Percentiles rank a stretch among this genome's conserved stretches.
phyloP scores from a whole-genome alignment of 2,888 invertebrate species.

The Ischnura elegans region DNA sequence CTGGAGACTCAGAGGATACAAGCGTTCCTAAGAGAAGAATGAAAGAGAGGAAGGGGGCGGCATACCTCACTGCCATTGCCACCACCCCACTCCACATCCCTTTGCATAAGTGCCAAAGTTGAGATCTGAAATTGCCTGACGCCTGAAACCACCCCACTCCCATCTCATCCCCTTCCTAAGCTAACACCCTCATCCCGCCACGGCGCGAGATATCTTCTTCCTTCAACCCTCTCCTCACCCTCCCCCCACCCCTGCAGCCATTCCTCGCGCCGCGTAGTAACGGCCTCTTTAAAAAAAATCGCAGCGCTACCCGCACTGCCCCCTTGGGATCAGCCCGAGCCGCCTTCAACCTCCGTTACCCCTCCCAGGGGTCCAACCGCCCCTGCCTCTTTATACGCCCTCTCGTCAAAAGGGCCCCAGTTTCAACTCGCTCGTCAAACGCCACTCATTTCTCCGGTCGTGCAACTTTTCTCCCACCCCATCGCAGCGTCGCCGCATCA shows the following conservation, averaged over 20 bases:
- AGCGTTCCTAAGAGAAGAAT: background rate
- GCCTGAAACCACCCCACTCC: background rate
- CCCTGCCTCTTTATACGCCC: background rate
- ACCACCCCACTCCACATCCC: background rate
- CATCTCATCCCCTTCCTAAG: background rate
- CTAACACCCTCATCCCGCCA: background rate
- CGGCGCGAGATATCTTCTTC: background rate
- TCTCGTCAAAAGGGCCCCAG: background rate
- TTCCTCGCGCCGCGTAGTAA: background rate
- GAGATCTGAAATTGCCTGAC: conserved; percentile 61
- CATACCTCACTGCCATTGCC: background rate
- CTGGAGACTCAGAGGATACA: no score
- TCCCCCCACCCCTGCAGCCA: background rate
- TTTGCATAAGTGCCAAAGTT: conserved; percentile 65
- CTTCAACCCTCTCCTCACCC: background rate
- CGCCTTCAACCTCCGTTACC: background rate
- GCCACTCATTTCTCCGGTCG: background rate
- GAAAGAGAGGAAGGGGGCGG: background rate
- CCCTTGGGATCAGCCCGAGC: background rate
- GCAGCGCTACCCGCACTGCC: conserved; percentile 44
- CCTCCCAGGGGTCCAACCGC: background rate
- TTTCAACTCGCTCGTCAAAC: background rate
- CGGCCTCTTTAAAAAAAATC: conserved; percentile 50
- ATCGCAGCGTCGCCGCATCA: background rate
- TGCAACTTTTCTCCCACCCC: background rate